Conservation (phyloP, 2,888 invertebrate species). For the Gerris lacustris region DNA sequence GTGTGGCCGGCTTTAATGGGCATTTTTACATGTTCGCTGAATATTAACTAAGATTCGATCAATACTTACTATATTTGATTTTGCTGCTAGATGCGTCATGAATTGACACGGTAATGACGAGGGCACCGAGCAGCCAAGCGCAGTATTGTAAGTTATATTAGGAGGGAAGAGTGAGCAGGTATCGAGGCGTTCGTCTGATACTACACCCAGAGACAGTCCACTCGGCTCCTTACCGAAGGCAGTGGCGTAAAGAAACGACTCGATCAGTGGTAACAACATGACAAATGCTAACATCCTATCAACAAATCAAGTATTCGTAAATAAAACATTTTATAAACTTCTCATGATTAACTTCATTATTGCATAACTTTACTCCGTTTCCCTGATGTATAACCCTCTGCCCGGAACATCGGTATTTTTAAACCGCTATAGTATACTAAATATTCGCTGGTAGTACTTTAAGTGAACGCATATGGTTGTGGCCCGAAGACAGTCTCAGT, state of each 20-base stretch:
- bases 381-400: too few relatives aligned
- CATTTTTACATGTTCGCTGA: too few relatives aligned
- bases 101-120: slow-evolving; percentile 22
- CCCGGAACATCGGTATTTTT: too few relatives aligned
- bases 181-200: slow-evolving; percentile 53
- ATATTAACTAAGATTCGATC: background rate
- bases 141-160: slow-evolving; percentile 16
- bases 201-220: slow-evolving; percentile 61
- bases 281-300: slow-evolving; percentile 69
- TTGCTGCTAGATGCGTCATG: slow-evolving; percentile 18
- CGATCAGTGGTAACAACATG: slow-evolving; percentile 69
- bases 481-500: too few relatives aligned
- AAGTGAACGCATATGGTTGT: too few relatives aligned
- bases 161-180: background rate
- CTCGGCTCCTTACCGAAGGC: slow-evolving; percentile 75
- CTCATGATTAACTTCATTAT: too few relatives aligned
- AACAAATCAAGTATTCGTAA: slow-evolving; percentile 24
- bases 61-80: slow-evolving; percentile 19
- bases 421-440: too few relatives aligned
- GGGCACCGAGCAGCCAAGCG: slow-evolving; percentile 22
- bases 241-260: slow-evolving; percentile 74
- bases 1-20: too few relatives aligned
- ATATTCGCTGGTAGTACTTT: too few relatives aligned
- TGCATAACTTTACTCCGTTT: too few relatives aligned
- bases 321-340: too few relatives aligned